phyloP scores from a whole-genome alignment of 2,888 invertebrate genomes.

The Limnephilus auricula region DNA sequence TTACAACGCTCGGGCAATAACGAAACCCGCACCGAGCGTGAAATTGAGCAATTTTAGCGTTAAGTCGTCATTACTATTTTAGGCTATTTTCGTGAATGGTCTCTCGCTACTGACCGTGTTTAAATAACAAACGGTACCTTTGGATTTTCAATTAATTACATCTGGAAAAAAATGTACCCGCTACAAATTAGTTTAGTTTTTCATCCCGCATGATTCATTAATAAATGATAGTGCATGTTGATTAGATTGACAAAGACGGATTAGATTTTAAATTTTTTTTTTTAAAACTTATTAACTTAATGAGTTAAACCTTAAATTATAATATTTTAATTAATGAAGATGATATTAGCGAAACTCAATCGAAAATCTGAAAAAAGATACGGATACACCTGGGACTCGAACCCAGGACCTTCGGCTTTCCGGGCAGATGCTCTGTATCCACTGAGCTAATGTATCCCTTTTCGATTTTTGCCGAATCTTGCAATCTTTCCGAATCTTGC shows the following conservation, averaged over 20 bases:
- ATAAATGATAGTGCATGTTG: not conserved
- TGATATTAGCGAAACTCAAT: too few species aligned
- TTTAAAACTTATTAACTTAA: too few species aligned
- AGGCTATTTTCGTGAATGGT: not conserved
- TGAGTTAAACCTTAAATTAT: too few species aligned
- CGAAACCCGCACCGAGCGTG: not conserved
- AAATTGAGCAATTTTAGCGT: not conserved
- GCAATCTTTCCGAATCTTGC: too few species aligned
- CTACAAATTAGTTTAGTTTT: not conserved
- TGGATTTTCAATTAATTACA: not conserved
- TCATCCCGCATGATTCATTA: not conserved
- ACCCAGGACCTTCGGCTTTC: too few species aligned
- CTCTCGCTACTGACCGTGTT: not conserved
- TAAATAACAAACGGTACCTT: not conserved
- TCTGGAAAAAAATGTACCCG: not conserved
- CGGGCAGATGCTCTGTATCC: too few species aligned
- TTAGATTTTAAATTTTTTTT: too few species aligned
- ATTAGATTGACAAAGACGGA: not conserved
- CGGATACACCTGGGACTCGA: too few species aligned
- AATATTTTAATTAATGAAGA: too few species aligned
- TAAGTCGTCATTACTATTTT: slow-evolving; percentile 9
- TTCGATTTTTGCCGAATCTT: too few species aligned
- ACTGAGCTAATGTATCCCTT: too few species aligned
- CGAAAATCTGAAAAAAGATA: too few species aligned
- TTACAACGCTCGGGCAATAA: not conserved